phyloP scores from a whole-genome alignment of 1,140 invertebrate species.

The Zophobas morio region DNA sequence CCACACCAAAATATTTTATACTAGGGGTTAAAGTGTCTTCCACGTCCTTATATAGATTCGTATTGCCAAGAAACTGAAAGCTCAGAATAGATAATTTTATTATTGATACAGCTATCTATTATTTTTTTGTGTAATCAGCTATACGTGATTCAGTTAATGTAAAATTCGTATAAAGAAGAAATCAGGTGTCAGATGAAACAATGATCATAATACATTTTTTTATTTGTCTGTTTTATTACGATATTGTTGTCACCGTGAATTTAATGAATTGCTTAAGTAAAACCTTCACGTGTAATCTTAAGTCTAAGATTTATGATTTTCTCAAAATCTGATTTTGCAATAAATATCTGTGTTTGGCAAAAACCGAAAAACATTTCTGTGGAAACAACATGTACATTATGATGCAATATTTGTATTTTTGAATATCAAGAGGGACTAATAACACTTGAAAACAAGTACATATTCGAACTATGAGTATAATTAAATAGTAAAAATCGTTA shows the following conservation, averaged over 20 bases:
- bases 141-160: not conserved
- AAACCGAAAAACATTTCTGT: too few species aligned
- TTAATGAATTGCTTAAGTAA: too few species aligned
- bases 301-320: too few species aligned
- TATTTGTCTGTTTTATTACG: not conserved
- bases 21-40: not conserved
- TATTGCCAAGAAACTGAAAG: not conserved
- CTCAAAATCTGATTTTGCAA: too few species aligned
- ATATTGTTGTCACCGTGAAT: not conserved
- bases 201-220: not conserved
- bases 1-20: not conserved
- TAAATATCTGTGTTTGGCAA: too few species aligned
- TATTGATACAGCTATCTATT: slow-evolving; percentile 15
- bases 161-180: not conserved
- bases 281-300: too few species aligned
- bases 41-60: slow-evolving; percentile 14
- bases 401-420: too few species aligned
- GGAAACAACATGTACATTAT: too few species aligned
- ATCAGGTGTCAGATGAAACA: not conserved
- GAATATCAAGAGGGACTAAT: too few species aligned
- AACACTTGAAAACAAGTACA: too few species aligned
- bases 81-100: slow-evolving; percentile 17
- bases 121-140: not conserved
- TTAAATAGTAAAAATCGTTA: too few species aligned
- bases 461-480: too few species aligned